Conservation (phyloP, 2,888 invertebrate species). For the Itoplectis maculator region DNA sequence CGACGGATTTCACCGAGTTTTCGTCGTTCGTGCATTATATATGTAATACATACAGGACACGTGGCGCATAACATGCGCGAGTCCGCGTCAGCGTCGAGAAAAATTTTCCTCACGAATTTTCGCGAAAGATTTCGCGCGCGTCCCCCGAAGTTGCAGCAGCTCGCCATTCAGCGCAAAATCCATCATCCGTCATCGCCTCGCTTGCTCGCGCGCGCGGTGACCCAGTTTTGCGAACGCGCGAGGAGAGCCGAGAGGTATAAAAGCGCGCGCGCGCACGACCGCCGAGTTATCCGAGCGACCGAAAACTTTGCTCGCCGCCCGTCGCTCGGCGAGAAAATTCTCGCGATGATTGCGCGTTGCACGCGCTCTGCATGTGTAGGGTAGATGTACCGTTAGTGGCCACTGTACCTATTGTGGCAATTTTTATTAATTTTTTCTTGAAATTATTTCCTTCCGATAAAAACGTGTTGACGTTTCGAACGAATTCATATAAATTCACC, state of each 20-base stretch:
- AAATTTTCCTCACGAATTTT: slow-evolving; percentile 31
- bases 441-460: too few species aligned
- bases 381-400: too few species aligned
- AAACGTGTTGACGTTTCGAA: too few species aligned
- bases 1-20: not conserved
- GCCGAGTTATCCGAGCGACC: slow-evolving; percentile 38
- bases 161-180: slow-evolving; percentile 62
- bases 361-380: too few species aligned
- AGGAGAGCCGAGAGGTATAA: slow-evolving; percentile 48
- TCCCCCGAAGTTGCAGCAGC: slow-evolving; percentile 13
- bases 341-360: too few species aligned
- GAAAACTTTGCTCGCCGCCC: slow-evolving; percentile 61
- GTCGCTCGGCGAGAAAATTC: too few species aligned
- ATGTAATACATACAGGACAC: too few species aligned
- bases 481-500: too few species aligned
- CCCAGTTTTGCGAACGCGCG: slow-evolving; percentile 62
- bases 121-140: slow-evolving; percentile 52
- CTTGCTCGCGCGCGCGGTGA: too few species aligned
- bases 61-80: not conserved
- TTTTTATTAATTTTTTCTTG: too few species aligned
- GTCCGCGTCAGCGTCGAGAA: not conserved
- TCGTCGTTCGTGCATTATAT: not conserved
- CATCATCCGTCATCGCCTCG: slow-evolving; percentile 54
- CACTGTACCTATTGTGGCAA: too few species aligned
- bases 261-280: slow-evolving; percentile 15